Evolutionary conservation across 2,888 invertebrate genomes (phyloP).

Genomic region (Eumerus sabulonum): DNA sequence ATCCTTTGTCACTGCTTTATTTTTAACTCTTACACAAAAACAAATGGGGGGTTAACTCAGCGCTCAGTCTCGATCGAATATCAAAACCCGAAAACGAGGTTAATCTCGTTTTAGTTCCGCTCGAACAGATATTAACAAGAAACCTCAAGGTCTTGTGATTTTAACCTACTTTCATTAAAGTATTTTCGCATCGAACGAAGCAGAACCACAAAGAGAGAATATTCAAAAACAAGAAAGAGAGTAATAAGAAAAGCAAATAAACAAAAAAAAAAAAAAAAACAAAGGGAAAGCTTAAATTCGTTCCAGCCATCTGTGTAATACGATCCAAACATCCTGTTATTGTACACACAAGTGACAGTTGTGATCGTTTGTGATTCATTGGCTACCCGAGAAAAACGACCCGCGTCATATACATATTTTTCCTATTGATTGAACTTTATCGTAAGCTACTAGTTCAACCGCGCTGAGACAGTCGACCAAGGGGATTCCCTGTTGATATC

Average conservation of each 20-base stretch:
- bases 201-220: no score
- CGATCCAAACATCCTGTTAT: constrained; percentile 64
- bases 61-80: constrained; percentile 19
- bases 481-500: constrained; percentile 46
- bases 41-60: background rate
- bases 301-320: constrained; percentile 60
- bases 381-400: constrained; percentile 15
- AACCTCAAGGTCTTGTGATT: constrained; percentile 67
- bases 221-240: constrained; percentile 36
- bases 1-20: constrained; percentile 11
- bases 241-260: constrained; percentile 18
- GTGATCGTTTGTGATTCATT: constrained; percentile 58
- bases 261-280: no score
- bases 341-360: constrained; percentile 48
- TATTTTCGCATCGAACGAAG: constrained; percentile 19
- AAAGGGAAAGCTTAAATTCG: constrained; percentile 19
- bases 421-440: constrained; percentile 5
- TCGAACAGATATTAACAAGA: constrained; percentile 56
- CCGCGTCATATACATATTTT: constrained; percentile 2
- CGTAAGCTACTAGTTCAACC: constrained; percentile 13
- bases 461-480: background rate
- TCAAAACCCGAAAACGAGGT: constrained; percentile 52
- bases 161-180: constrained; percentile 64
- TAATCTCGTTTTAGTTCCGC: constrained; percentile 56
- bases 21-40: constrained; percentile 1